A percentile compares a stretch with the other conserved stretches of the same genome.
phyloP scores from a whole-genome alignment of 2,113 vertebrate genomes.

The Puma concolor region DNA sequence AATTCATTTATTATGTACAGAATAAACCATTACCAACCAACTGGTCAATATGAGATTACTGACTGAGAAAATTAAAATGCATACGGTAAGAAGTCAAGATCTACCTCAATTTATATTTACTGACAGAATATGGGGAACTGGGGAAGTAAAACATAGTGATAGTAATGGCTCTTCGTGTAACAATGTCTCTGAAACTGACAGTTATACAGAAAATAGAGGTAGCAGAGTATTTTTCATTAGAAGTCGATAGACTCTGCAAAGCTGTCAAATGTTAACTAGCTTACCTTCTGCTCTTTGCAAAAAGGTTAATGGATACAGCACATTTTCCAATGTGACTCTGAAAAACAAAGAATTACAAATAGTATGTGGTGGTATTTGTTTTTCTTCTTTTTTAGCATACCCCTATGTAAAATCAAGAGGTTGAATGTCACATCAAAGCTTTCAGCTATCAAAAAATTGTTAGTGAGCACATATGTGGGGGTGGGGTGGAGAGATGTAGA shows the following conservation, averaged over 20 bases:
- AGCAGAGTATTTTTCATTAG: constrained; percentile 86
- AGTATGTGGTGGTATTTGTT: constrained; percentile 73
- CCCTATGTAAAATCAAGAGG: constrained; percentile 48
- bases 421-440: constrained; percentile 39
- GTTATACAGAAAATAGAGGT: constrained; percentile 73
- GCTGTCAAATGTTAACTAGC: constrained; percentile 87
- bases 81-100: constrained; percentile 81
- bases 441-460: background rate
- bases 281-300: constrained; percentile 86
- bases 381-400: constrained; percentile 57
- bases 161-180: constrained; percentile 75
- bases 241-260: constrained; percentile 80
- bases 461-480: background rate
- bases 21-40: constrained; percentile 66
- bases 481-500: background rate
- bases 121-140: constrained; percentile 40
- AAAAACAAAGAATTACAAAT: constrained; percentile 86
- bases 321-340: constrained; percentile 84
- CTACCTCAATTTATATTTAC: constrained; percentile 69
- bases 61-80: constrained; percentile 78
- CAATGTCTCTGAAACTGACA: constrained; percentile 75
- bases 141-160: constrained; percentile 67
- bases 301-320: constrained; percentile 90
- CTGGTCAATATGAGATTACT: constrained; percentile 65
- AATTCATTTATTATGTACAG: constrained; percentile 25